These are phyloP conservation scores for Sapajus apella DNA, from an alignment of 2,113 vertebrate genomes.

Conservation along the genomic window DNA sequence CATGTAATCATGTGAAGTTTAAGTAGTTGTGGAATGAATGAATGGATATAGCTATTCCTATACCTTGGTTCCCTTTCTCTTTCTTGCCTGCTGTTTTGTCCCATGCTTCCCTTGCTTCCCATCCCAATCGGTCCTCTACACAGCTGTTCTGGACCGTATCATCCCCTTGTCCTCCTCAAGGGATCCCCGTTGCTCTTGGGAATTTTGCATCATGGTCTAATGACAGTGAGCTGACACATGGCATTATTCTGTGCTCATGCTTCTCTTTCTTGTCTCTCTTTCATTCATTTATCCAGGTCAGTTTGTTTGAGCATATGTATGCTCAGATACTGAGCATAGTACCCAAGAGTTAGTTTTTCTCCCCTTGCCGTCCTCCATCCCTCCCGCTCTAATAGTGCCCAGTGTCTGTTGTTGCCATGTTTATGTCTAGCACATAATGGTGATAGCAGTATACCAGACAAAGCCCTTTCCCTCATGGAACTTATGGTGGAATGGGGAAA, in stretches of 20 bases:
- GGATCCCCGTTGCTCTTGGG: not conserved
- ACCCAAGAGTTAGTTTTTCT: too few species aligned
- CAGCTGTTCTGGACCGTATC: not conserved
- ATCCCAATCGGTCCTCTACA: not conserved
- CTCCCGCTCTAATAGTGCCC: too few species aligned
- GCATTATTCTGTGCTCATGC: not conserved
- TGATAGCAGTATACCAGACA: too few species aligned
- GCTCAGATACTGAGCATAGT: too few species aligned
- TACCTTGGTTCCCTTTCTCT: not conserved
- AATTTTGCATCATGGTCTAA: not conserved
- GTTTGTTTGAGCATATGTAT: not conserved
- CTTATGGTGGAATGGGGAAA: not conserved
- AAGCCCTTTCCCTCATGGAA: not conserved
- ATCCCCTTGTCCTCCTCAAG: not conserved
- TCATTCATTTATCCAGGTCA: not conserved
- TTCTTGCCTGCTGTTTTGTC: not conserved
- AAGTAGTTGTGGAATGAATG: not conserved
- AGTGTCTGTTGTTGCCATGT: too few species aligned
- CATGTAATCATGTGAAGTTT: accelerated
- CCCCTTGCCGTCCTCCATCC: too few species aligned
- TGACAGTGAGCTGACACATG: not conserved
- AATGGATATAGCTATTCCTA: too few species aligned
- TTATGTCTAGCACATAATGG: too few species aligned
- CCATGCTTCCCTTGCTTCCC: not conserved
- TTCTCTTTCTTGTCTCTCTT: not conserved